These are phyloP conservation scores for Chrysomallon squamiferum DNA, from an alignment of 1,140 invertebrate genomes.

Conservation along the genomic window DNA sequence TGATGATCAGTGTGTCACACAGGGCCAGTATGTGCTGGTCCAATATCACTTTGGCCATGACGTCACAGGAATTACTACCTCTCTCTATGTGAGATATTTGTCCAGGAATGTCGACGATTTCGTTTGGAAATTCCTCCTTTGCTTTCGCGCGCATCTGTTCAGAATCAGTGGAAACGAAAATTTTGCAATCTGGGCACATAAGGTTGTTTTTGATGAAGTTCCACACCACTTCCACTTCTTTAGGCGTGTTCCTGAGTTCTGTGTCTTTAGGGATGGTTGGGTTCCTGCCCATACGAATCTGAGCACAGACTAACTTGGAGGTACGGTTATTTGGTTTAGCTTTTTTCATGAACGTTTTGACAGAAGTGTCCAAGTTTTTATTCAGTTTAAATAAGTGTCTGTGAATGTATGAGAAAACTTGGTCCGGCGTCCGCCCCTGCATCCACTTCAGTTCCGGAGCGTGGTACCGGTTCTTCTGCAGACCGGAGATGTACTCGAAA, in stretches of 20 bases:
- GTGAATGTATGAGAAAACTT: conserved; percentile 7
- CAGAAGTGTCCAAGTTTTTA: neutral
- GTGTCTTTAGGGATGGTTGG: conserved; percentile 8
- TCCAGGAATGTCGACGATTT: conserved; percentile 11
- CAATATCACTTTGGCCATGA: conserved; percentile 16
- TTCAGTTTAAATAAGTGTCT: conserved; percentile 9
- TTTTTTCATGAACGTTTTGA: conserved; percentile 6
- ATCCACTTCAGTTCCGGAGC: conserved; percentile 12
- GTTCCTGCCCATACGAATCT: conserved; percentile 21
- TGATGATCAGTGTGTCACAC: conserved; percentile 22
- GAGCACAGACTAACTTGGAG: conserved; percentile 16
- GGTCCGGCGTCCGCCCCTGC: neutral
- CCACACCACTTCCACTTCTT: conserved; percentile 18
- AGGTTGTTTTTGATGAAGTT: conserved; percentile 15
- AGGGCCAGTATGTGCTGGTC: conserved; percentile 14
- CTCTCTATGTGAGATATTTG: conserved; percentile 22
- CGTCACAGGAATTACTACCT: conserved; percentile 9
- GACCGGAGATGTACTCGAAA: conserved; percentile 3
- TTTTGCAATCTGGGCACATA: conserved; percentile 2
- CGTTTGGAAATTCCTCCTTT: conserved; percentile 3
- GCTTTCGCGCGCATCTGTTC: conserved; percentile 11
- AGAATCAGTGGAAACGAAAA: conserved; percentile 26
- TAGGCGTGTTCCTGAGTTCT: conserved; percentile 20
- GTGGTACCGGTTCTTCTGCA: conserved; percentile 8
- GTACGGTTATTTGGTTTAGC: neutral